Base-by-base conservation (phyloP, 2,797 vertebrate species). In the Propithecus perrieri region DNA sequence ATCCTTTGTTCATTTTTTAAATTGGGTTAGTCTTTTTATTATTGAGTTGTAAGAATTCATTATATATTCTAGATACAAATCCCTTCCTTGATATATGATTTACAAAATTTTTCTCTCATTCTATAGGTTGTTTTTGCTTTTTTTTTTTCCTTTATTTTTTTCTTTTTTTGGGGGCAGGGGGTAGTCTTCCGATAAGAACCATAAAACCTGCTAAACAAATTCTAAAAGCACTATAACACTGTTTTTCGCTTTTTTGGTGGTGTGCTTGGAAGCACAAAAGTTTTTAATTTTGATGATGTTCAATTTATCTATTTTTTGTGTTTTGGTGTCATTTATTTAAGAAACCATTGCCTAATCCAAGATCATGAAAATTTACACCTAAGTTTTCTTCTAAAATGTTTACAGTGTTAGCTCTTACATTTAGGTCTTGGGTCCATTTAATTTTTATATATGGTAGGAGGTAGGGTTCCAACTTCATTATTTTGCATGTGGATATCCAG, bases 81-180 rank as follows among this genome's bases (percentile, higher is more conserved):
- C n/a, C 11, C 15, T 79, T 18, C 20, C 28, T 74, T 89, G 28
- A 89, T 61, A 83, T 0, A 59, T 33, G 17, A 75, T 65, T 83
- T 96, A 33, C 15, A 83, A 94, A 85, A 85, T 33, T 35, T 35
- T 65, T 91, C 7, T 85, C 43, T 92, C 57, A 26, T 26, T 89
- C 43, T 90, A 10, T 89, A 9, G 7, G n/a, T 67, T 93, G 3
- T 97, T 53, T 91, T 85, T 75, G 48, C 48, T 83, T 96, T 92
- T 43, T 43, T 41, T n/a, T 43, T 43, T 43, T 43, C 5, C 7
- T 43, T 43, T 43, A 43, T 43, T 43, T 43, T 41, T 41, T 41
- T 41, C 41, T 41, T 41, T 41, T 41, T 41, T 41, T 4, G 41
- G 41, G 41, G 41, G 41, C 41, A 41, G 41, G 41, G 41, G 41